Evolutionary conservation across 2,888 invertebrate species (phyloP).

Genomic region (Thymelicus sylvestris): DNA sequence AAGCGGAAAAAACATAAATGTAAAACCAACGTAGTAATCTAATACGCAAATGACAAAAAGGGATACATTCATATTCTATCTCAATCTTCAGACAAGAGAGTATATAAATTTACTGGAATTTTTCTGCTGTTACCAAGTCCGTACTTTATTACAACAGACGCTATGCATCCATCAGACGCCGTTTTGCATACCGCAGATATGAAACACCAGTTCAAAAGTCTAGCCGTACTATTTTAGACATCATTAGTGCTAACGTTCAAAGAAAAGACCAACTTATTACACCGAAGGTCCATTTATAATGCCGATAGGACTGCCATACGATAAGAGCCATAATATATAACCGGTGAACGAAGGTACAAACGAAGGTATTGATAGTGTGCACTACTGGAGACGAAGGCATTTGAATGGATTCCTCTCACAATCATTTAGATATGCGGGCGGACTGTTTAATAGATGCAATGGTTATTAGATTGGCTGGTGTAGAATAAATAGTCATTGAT

Average conservation of each 20-base stretch:
- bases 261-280: constrained; percentile 33
- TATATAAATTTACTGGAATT: no score
- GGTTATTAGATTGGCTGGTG: constrained; percentile 20
- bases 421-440: constrained; percentile 36
- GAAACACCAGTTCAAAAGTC: constrained; percentile 2
- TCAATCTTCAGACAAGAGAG: no score
- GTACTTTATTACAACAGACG: no score
- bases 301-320: constrained; percentile 26
- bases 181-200: neutral
- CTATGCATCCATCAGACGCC: neutral
- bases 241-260: constrained; percentile 18
- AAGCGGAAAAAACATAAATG: no score
- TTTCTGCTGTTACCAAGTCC: no score
- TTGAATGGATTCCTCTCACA: constrained; percentile 32
- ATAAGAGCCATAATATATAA: constrained; percentile 27
- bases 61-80: no score
- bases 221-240: constrained; percentile 17
- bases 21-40: no score
- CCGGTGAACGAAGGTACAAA: constrained; percentile 20
- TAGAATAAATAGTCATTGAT: neutral
- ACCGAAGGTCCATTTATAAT: constrained; percentile 26
- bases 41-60: no score
- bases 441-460: constrained; percentile 33
- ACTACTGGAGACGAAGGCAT: constrained; percentile 32
- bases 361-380: constrained; percentile 24